These are phyloP conservation scores for Bombus superbus DNA, from an alignment of 1,140 invertebrate genomes.

Conservation along the genomic window DNA sequence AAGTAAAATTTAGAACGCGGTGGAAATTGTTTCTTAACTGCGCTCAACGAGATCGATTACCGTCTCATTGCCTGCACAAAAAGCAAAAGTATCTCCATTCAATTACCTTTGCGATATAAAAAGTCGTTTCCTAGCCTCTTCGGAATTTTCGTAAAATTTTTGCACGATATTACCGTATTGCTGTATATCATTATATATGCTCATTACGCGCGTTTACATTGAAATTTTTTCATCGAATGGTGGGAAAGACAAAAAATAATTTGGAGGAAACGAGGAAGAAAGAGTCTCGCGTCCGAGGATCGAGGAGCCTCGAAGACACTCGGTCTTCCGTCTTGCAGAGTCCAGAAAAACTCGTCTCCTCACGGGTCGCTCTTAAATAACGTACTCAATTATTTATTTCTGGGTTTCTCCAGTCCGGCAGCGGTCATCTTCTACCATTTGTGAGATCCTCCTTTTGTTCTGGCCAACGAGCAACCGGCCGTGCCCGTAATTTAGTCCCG, in stretches of 20 bases:
- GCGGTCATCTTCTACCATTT: background rate
- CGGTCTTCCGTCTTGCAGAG: background rate
- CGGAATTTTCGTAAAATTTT: too few relatives aligned
- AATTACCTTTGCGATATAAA: too few relatives aligned
- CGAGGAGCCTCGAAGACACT: background rate
- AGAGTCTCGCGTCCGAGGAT: background rate
- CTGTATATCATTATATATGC: fast-evolving
- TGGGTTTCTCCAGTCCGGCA: background rate
- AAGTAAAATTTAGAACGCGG: too few relatives aligned
- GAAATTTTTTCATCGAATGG: too few relatives aligned
- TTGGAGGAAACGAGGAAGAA: background rate
- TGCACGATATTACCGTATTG: too few relatives aligned
- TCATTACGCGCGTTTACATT: too few relatives aligned
- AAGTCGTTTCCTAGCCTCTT: too few relatives aligned
- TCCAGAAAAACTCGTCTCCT: background rate
- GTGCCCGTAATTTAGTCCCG: conserved; percentile 40
- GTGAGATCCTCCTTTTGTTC: conserved; percentile 16
- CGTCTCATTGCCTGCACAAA: too few relatives aligned
- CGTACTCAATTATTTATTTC: conserved; percentile 50
- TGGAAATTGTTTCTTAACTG: too few relatives aligned
- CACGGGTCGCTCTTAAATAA: conserved; percentile 24
- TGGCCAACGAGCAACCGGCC: conserved; percentile 28
- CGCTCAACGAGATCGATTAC: too few relatives aligned
- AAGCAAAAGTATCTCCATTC: too few relatives aligned
- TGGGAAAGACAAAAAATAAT: background rate